Evolutionary conservation across 2,888 invertebrate species (phyloP), one percentile per base, ranked within the genome.

Genomic region (Yponomeuta cagnagella): DNA sequence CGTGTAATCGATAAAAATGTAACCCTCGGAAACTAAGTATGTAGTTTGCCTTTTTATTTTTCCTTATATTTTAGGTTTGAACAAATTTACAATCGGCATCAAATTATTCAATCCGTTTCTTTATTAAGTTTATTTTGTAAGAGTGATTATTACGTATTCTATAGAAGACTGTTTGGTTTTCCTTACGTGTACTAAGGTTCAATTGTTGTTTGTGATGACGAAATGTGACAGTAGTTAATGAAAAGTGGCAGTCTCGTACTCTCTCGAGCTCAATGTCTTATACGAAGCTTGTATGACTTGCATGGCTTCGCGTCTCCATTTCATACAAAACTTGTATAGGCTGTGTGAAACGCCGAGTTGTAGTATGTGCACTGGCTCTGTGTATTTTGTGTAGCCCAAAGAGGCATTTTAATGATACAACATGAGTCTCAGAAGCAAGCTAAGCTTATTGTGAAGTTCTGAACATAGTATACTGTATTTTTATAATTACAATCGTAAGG

Each of bases 391-490:
- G 75, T 75, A 78, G 86, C 89, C 85, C 74, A 76, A 76, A 87
- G 90, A 90, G 91, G 90, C 90, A 86, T 79, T 82, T 58, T 82
- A 82, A 77, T 79, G 58, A 23, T 70, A 64, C 58, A 67, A 67
- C 67, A 80, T 80, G 88, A 89, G 89, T 88, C 89, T 89, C 91
- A 86, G 82, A 83, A 79, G 86, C 89, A 87, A 87, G 88, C 88
- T 88, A 87, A 85, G 84, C 85, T 87, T 86, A 82, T 86, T 82
- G 85, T 89, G 84, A 85, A 85, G 89, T 87, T 81, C 70, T 88
- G 84, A 86, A 85, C 83, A 85, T 89, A 89, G 84, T 85, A 85
- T 88, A 85, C 88, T 88, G 90, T 91, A 91, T 91, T 92, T 89
- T 91, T 91, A 83, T 91, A 90, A 58, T 86, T 78, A 79, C 81